Percentiles rank a stretch among this genome's conserved stretches.
Evolutionary conservation across 92 coral and sea anemone genomes (phyloP).

Genomic region (Porites rus): DNA sequence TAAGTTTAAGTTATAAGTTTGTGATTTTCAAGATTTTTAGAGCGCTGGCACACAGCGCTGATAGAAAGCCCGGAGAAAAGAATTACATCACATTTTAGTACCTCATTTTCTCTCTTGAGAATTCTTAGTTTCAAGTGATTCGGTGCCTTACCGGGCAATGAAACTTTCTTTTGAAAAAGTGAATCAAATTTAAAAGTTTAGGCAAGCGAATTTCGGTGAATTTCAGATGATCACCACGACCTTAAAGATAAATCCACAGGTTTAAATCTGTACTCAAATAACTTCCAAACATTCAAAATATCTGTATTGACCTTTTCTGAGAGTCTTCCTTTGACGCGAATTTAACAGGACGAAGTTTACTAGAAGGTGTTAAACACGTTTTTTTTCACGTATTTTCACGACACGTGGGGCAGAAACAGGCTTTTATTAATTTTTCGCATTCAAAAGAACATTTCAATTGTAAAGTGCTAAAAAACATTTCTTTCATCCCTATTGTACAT

Average conservation of each 20-base stretch:
- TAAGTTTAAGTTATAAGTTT: no score
- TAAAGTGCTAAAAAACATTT: no score
- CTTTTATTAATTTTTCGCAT: background rate
- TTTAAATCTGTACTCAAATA: no score
- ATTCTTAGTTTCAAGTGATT: no score
- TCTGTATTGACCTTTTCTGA: background rate
- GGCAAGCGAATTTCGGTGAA: no score
- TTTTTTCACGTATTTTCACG: background rate
- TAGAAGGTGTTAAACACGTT: background rate
- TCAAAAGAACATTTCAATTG: background rate
- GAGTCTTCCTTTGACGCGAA: background rate
- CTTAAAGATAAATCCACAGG: no score
- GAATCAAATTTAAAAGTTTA: background rate
- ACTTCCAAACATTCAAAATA: conserved; percentile 1
- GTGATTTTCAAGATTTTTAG: background rate
- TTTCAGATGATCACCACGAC: no score
- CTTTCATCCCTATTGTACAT: conserved; percentile 40
- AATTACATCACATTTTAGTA: background rate
- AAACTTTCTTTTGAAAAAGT: background rate
- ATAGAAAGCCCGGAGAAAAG: conserved; percentile 6
- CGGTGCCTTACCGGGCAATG: no score
- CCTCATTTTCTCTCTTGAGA: background rate
- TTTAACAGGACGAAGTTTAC: no score
- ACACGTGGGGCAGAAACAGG: background rate
- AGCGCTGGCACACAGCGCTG: background rate